These are phyloP conservation scores for Crossocerus cetratus DNA, from an alignment of 2,888 invertebrate genomes.

Conservation along the genomic window DNA sequence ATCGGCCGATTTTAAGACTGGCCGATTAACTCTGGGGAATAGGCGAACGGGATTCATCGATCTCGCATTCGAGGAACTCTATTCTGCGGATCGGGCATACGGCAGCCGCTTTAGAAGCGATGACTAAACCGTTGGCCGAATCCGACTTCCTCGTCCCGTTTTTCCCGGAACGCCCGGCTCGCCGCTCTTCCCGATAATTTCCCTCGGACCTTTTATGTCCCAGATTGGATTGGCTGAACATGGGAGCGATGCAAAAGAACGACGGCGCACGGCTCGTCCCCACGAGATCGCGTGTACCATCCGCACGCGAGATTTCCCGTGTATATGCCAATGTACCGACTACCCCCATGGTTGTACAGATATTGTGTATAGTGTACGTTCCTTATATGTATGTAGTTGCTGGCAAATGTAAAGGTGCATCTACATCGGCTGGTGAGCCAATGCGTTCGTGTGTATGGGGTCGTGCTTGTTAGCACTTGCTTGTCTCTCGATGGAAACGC, in stretches of 20 bases:
- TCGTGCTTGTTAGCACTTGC: too few species aligned
- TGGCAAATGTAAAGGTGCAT: too few species aligned
- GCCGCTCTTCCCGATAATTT: constrained; percentile 63
- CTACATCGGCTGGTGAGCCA: too few species aligned
- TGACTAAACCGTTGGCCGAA: constrained; percentile 45
- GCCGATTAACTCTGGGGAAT: constrained; percentile 38
- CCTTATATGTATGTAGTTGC: too few species aligned
- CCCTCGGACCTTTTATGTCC: constrained; percentile 64
- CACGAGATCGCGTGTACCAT: too few species aligned
- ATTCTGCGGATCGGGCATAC: constrained; percentile 22
- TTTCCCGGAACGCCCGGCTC: constrained; percentile 42
- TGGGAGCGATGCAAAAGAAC: constrained; percentile 47
- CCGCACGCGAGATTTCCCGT: background rate
- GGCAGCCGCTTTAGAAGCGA: constrained; percentile 50
- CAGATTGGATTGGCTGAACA: constrained; percentile 64
- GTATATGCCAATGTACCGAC: background rate
- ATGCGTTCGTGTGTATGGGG: too few species aligned
- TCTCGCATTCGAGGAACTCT: background rate
- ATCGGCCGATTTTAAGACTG: constrained; percentile 23
- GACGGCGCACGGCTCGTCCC: background rate
- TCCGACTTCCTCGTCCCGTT: constrained; percentile 43
- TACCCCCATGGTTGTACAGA: too few species aligned
- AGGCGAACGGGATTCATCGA: constrained; percentile 43
- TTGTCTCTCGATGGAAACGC: too few species aligned
- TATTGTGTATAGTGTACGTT: too few species aligned